phyloP scores from a whole-genome alignment of 1,140 invertebrate species.

The Calycopis cecrops region DNA sequence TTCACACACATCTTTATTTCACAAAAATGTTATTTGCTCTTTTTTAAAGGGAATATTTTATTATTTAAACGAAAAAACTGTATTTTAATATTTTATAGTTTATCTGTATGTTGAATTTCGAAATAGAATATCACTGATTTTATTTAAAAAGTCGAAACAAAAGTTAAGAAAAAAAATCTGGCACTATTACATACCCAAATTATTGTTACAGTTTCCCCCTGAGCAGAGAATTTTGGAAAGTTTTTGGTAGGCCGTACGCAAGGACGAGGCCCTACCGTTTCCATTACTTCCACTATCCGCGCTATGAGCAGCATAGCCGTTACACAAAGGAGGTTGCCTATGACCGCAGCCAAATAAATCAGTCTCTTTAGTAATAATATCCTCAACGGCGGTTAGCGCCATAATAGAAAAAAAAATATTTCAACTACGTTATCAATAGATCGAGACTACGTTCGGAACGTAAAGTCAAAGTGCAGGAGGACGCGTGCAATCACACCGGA shows the following conservation, averaged over 20 bases:
- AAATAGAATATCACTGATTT: no score
- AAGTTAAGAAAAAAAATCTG: not conserved
- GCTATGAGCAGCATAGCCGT: not conserved
- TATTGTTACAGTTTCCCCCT: conserved; percentile 18
- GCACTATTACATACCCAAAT: conserved; percentile 14
- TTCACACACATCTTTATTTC: no score
- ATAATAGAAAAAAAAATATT: conserved; percentile 12
- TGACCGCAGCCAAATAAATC: conserved; percentile 4
- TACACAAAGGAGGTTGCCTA: not conserved
- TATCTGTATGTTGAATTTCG: no score
- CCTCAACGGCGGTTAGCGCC: conserved; percentile 15
- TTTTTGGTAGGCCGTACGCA: conserved; percentile 32
- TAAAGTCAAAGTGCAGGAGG: not conserved
- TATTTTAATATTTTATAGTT: no score
- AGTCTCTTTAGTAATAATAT: not conserved
- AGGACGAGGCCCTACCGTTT: conserved; percentile 12
- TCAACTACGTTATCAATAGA: no score
- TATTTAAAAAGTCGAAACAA: not conserved
- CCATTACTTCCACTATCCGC: not conserved
- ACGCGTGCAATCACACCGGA: conserved; percentile 39
- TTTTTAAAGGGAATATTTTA: no score
- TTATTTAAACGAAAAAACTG: no score
- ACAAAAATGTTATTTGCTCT: no score
- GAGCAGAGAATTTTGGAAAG: conserved; percentile 33
- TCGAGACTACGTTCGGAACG: not conserved